Conservation (phyloP, 2,113 vertebrate species). For the Patagioenas fasciata region DNA sequence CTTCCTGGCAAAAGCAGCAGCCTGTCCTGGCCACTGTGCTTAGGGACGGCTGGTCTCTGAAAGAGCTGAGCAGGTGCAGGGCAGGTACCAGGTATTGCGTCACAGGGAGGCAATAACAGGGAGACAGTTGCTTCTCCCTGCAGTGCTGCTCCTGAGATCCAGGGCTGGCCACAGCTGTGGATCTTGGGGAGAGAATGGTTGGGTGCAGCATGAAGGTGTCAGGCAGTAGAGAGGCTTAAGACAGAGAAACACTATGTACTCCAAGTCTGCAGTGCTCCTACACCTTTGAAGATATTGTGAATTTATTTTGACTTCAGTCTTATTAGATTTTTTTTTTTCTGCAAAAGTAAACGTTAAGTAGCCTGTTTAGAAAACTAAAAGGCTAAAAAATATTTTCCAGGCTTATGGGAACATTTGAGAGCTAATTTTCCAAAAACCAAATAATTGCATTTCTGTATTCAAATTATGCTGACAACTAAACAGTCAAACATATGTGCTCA, state of each 20-base stretch:
- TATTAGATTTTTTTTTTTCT: rapidly evolving
- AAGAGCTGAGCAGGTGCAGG: constrained; percentile 39
- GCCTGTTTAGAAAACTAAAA: background rate
- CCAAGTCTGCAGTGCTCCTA: rapidly evolving
- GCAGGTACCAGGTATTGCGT: background rate
- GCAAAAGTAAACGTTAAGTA: background rate
- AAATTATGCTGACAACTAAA: background rate
- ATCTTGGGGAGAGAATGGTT: rapidly evolving
- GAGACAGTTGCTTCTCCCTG: background rate
- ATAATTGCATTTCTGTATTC: background rate
- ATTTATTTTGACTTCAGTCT: background rate
- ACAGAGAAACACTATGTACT: rapidly evolving
- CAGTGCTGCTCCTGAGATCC: too few species aligned
- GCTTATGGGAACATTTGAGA: background rate
- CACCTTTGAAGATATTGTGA: background rate
- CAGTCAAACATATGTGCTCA: rapidly evolving
- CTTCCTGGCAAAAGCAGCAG: background rate
- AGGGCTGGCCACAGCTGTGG: rapidly evolving
- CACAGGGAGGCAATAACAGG: background rate
- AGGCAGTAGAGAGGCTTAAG: rapidly evolving
- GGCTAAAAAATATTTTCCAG: background rate
- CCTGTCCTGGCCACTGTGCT: background rate
- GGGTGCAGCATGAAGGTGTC: background rate
- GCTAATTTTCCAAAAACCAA: background rate
- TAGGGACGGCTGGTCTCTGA: background rate